Conservation (phyloP, 1,140 invertebrate genomes). For the Drosophila tsacasi region DNA sequence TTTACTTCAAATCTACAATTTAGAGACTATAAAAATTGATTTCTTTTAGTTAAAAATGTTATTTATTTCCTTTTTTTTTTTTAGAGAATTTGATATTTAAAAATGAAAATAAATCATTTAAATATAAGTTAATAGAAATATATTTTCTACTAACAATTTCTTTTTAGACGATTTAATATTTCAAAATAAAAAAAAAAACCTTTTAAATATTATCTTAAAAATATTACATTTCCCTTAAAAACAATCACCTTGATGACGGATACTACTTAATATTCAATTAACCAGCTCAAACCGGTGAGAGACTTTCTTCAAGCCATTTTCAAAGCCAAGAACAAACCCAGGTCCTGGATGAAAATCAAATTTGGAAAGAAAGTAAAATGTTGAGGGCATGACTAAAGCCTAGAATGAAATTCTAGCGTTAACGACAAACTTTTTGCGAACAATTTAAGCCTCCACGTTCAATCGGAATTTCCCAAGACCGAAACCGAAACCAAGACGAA, state of each 20-base stretch:
- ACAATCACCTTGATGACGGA: not conserved
- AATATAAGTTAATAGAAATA: too few relatives aligned
- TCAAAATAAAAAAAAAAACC: not conserved
- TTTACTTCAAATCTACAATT: too few relatives aligned
- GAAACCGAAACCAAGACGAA: not conserved
- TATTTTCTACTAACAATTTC: too few relatives aligned
- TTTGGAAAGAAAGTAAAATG: not conserved
- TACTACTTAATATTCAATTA: conserved; percentile 2
- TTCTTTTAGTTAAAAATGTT: not conserved
- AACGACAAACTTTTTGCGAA: conserved; percentile 28
- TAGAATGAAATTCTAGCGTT: conserved; percentile 2
- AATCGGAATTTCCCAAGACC: conserved; percentile 19
- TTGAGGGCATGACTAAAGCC: not conserved
- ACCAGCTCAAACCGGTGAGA: not conserved
- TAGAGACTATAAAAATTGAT: not conserved
- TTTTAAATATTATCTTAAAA: not conserved
- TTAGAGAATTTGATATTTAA: not conserved
- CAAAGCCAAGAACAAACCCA: not conserved
- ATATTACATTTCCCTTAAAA: not conserved
- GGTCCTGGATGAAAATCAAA: conserved; percentile 13
- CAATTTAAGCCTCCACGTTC: conserved; percentile 39
- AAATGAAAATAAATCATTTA: not conserved
- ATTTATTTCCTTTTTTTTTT: not conserved
- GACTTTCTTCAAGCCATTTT: not conserved
- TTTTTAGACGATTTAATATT: not conserved